Conservation (phyloP, 2,888 invertebrate genomes). For the Chrysotoxum bicinctum region DNA sequence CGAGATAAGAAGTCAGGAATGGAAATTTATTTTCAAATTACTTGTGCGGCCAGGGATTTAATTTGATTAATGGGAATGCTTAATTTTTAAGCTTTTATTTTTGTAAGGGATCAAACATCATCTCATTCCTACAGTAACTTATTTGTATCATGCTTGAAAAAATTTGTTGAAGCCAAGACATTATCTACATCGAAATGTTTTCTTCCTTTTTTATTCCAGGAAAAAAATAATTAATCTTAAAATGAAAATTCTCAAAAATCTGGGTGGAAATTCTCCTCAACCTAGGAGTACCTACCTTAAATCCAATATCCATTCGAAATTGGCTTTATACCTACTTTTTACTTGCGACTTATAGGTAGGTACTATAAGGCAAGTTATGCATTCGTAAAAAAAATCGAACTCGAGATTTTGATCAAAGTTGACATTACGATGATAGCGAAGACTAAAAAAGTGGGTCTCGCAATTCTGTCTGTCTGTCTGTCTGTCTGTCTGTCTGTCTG, state of each 20-base stretch:
- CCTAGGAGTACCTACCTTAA: not conserved
- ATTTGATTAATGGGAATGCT: slow-evolving; percentile 10
- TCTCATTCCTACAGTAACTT: not conserved
- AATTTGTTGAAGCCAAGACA: not conserved
- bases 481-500: too few relatives aligned
- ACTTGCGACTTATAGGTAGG: too few relatives aligned
- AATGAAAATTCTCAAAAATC: not conserved
- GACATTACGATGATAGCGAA: too few relatives aligned
- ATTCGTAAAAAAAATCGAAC: too few relatives aligned
- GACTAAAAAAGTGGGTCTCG: too few relatives aligned
- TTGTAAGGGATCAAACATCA: not conserved
- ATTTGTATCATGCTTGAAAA: not conserved
- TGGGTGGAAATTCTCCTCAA: not conserved
- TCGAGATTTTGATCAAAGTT: too few relatives aligned
- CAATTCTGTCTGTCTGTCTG: too few relatives aligned
- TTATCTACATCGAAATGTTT: not conserved
- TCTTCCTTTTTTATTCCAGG: not conserved
- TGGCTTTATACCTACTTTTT: too few relatives aligned
- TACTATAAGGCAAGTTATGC: too few relatives aligned
- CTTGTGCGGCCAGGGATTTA: not conserved
- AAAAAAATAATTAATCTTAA: not conserved
- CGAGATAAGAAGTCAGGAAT: not conserved
- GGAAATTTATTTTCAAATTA: slow-evolving; percentile 5
- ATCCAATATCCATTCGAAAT: not conserved
- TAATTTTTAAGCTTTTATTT: not conserved